Conservation (phyloP, 2,113 vertebrate species). For the Myanophis thanlyinensis region DNA sequence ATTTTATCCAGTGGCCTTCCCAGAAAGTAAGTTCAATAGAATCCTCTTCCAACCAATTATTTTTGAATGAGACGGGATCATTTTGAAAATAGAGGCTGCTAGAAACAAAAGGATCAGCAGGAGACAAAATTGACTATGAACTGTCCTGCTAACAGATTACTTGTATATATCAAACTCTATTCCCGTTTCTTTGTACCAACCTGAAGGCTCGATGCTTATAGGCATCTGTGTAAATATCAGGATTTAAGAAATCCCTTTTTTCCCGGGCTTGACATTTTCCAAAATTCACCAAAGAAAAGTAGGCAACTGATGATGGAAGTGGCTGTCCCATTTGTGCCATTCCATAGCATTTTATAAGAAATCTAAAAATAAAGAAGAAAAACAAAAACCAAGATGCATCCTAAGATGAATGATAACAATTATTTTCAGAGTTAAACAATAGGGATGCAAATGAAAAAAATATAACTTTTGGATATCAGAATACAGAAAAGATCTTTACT, state of each 20-base stretch:
- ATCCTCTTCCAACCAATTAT: background rate
- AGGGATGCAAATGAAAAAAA: background rate
- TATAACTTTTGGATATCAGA: background rate
- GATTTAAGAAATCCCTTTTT: slow-evolving; percentile 66
- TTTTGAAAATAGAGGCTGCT: background rate
- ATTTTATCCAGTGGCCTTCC: background rate
- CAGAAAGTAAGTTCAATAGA: background rate
- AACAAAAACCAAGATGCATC: background rate
- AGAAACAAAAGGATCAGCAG: background rate
- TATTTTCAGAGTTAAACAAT: background rate
- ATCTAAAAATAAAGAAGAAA: slow-evolving; percentile 57
- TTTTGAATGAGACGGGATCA: background rate
- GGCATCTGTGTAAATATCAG: slow-evolving; percentile 66
- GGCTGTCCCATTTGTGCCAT: slow-evolving; percentile 39
- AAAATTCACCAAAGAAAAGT: slow-evolving; percentile 49
- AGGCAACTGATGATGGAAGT: slow-evolving; percentile 66
- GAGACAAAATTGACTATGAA: background rate
- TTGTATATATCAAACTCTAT: background rate
- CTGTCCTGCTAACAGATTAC: background rate
- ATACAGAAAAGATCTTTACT: background rate
- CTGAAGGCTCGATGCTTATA: slow-evolving; percentile 68
- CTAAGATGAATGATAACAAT: background rate
- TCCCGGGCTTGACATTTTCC: slow-evolving; percentile 62
- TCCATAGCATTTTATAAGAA: slow-evolving; percentile 73
- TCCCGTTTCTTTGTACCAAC: slow-evolving; percentile 42